phyloP scores from a whole-genome alignment of 2,113 vertebrate species.

The Callospermophilus lateralis region DNA sequence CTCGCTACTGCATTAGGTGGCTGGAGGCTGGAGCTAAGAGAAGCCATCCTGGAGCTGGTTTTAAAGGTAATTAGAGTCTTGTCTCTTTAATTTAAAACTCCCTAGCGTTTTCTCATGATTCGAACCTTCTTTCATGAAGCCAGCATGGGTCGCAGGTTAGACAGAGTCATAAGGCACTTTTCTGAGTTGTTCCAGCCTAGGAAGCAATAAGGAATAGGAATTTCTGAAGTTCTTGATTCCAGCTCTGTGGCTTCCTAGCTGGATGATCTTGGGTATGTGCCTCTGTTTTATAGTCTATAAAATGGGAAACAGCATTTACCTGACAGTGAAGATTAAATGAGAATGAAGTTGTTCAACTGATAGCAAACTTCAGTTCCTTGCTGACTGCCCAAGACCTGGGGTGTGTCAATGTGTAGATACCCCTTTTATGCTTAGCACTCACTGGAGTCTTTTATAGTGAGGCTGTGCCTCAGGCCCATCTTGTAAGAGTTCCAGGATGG shows the following conservation, averaged over 20 bases:
- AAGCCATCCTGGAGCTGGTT: no score
- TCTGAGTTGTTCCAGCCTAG: background rate
- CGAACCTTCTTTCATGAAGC: no score
- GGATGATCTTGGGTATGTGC: background rate
- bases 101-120: no score
- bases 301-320: background rate
- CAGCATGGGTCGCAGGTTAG: no score
- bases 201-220: background rate
- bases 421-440: background rate
- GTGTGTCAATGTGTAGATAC: background rate
- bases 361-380: background rate
- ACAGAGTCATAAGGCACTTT: background rate
- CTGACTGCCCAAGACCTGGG: background rate
- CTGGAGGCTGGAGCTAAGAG: no score
- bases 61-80: no score
- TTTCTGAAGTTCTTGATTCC: background rate
- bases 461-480: background rate
- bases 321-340: background rate
- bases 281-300: background rate
- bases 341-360: background rate
- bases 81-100: no score
- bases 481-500: background rate
- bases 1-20: no score
- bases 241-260: constrained; percentile 10
- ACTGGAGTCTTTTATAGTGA: background rate